phyloP scores from a whole-genome alignment of 1,140 invertebrate species.

The Lepidurus couesii region DNA sequence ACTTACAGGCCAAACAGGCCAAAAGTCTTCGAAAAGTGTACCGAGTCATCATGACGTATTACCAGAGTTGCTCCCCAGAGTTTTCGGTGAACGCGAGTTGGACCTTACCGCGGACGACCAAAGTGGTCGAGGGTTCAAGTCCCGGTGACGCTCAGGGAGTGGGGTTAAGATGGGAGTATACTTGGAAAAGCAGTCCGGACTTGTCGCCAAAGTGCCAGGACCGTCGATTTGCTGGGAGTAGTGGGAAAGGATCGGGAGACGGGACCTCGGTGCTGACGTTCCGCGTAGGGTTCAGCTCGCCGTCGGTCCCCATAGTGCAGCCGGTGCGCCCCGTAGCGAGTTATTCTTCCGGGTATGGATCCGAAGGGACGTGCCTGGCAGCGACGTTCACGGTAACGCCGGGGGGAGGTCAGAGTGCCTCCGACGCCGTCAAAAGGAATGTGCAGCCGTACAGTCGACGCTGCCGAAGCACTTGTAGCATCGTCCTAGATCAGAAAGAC shows the following conservation, averaged over 20 bases:
- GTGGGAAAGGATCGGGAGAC: background rate
- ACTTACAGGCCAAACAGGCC: background rate
- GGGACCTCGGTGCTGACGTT: background rate
- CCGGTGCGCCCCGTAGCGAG: background rate
- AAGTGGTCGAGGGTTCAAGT: background rate
- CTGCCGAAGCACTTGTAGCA: constrained; percentile 63
- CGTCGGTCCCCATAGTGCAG: background rate
- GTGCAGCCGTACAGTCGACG: constrained; percentile 46
- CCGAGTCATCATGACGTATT: background rate
- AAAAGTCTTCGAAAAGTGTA: background rate
- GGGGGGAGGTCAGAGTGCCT: constrained; percentile 2
- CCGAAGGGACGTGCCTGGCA: background rate
- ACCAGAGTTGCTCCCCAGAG: background rate
- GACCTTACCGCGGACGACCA: constrained; percentile 11
- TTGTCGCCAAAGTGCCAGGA: constrained; percentile 24
- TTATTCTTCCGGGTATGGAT: constrained; percentile 27
- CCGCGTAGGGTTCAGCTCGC: constrained; percentile 22
- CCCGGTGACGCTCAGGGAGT: background rate
- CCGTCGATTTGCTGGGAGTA: background rate
- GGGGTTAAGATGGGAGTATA: constrained; percentile 11
- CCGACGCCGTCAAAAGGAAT: constrained; percentile 33
- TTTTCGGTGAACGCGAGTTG: constrained; percentile 26
- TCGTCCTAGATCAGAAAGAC: constrained; percentile 43
- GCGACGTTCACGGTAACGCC: constrained; percentile 33
- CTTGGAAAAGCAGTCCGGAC: constrained; percentile 26